Percentiles rank a stretch among this genome's conserved stretches.
Conservation (phyloP, 2,113 vertebrate species). For the Nycticryphes semicollaris region DNA sequence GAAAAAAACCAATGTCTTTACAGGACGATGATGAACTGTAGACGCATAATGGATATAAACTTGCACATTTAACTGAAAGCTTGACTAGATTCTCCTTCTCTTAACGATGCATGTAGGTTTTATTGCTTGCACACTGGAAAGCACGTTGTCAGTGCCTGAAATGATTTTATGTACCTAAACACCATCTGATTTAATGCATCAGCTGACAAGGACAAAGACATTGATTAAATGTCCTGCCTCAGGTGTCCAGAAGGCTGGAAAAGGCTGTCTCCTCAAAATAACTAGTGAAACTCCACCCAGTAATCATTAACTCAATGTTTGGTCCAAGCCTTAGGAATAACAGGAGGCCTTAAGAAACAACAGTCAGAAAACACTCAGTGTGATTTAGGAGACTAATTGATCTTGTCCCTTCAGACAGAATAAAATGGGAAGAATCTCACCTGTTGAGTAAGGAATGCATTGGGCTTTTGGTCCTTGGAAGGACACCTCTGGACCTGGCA, state of each 20-base stretch:
- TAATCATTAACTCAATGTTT: slow-evolving; percentile 60
- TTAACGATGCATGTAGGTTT: background rate
- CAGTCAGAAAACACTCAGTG: background rate
- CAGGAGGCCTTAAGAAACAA: background rate
- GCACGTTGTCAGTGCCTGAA: background rate
- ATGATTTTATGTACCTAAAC: slow-evolving; percentile 43
- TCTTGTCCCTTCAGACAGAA: background rate
- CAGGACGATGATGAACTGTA: background rate
- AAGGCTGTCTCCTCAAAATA: slow-evolving; percentile 33
- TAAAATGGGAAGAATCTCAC: accelerated
- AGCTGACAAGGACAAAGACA: slow-evolving; percentile 55
- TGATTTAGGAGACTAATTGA: background rate
- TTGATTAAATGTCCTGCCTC: slow-evolving; percentile 49
- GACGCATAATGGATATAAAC: background rate
- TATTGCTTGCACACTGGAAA: background rate
- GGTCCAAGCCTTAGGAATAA: slow-evolving; percentile 6
- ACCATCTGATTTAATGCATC: slow-evolving; percentile 51
- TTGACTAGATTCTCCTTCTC: background rate
- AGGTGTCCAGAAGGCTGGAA: slow-evolving; percentile 44
- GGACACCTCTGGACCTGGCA: accelerated
- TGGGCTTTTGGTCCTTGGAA: background rate
- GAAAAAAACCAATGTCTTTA: background rate
- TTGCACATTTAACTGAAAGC: background rate
- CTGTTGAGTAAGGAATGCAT: accelerated
- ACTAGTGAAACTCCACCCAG: slow-evolving; percentile 29